Evolutionary conservation across 2,113 vertebrate species (phyloP).

Genomic region (Trichomycterus rosablanca): DNA sequence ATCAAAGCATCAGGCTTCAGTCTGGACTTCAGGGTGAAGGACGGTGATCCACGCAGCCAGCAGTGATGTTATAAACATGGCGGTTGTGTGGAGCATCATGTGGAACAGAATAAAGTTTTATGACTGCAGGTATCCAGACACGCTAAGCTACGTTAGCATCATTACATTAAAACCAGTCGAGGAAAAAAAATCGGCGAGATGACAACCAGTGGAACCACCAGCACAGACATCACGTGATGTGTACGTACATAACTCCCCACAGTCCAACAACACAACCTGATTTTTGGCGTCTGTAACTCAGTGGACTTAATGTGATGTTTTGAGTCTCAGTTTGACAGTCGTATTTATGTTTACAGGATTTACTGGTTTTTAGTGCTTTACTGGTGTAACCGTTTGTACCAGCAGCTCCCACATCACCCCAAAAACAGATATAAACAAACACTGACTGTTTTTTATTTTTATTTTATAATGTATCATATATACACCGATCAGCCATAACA

Average conservation of each 20-base stretch:
- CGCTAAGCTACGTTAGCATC: not conserved
- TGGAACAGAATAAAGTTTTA: slow-evolving; percentile 9
- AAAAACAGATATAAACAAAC: too few species aligned
- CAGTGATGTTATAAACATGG: slow-evolving; percentile 16
- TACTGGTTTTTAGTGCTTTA: too few species aligned
- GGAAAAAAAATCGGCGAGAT: not conserved
- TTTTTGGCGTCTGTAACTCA: not conserved
- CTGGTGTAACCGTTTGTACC: too few species aligned
- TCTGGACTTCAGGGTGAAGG: slow-evolving; percentile 1
- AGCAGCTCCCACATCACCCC: too few species aligned
- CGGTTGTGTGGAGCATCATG: slow-evolving; percentile 1
- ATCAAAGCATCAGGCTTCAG: slow-evolving; percentile 13
- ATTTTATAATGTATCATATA: too few species aligned
- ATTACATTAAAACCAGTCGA: not conserved
- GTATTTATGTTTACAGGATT: too few species aligned
- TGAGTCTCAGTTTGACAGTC: not conserved
- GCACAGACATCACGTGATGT: too few species aligned
- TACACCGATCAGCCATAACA: too few species aligned
- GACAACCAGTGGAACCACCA: not conserved
- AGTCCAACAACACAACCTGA: too few species aligned
- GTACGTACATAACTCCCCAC: too few species aligned
- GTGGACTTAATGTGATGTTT: not conserved
- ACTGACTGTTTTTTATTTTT: too few species aligned
- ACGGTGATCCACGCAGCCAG: slow-evolving; percentile 6
- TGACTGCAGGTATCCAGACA: not conserved